Base-by-base conservation (phyloP, 1,140 invertebrate species). In the Lordiphosa collinella region DNA sequence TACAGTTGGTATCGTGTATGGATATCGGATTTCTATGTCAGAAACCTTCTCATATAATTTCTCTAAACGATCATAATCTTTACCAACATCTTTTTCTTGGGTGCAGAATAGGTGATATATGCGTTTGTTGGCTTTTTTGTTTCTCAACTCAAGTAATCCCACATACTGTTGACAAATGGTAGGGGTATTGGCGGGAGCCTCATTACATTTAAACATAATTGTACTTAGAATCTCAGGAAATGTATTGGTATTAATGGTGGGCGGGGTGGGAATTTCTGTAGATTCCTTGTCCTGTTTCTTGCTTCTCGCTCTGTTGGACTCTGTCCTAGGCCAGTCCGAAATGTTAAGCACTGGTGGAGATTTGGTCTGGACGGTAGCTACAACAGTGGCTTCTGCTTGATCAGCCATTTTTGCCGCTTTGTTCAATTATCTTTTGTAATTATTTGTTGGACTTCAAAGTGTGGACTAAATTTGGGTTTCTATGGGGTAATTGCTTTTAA, bases 31-130 rank as follows among this genome's bases (percentile, higher is more conserved):
- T 10, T 32, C 10, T 2, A 65, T 9, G 22, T 53, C 55, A 13
- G 47, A 41, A 11, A 44, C 10, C 4, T 60, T 41, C 7, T 46
- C 29, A 35, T 69, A 69, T 2, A 58, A 4, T 13, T 35, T 14
- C 11, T 7, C 2, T 1, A 40, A 13, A 11, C 8, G 4, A 4
- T 44, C 34, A 36, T 49, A 68, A 14, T 64, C 54, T 5, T 14
- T 25, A 6, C 35, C 0, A 0, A 8, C 0, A 18, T 48, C 5
- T 2, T 52, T 5, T n/a, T 43, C 49, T 2, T 5, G 41, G 3
- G 65, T 34, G 9, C 37, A 8, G 7, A 64, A 68, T n/a, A 59
- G 44, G 29, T 68, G 60, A 49, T 58, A 68, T 5, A 68, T 38
- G 3, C 43, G 34, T 11, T 50, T 34, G 2, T 29, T 29, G 25